Evolutionary conservation across 2,888 invertebrate genomes (phyloP), one percentile per base, ranked within the genome.

Genomic region (Pyralis farinalis): DNA sequence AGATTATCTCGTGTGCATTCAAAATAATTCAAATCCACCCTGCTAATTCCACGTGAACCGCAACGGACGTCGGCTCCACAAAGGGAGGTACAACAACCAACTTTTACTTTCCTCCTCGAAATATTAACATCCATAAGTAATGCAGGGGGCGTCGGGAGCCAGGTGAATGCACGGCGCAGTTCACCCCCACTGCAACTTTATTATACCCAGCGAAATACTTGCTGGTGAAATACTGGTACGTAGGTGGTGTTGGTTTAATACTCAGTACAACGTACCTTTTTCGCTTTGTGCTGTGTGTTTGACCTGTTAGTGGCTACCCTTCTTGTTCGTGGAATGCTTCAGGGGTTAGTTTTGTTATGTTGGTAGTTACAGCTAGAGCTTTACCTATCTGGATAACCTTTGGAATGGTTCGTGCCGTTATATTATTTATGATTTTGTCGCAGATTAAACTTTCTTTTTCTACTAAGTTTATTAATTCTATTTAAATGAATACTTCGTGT

Each of bases 121-220:
- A 83, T 84, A 82, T 85, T 84, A 82, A 82, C 76, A 81, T 85
- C 81, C 85, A 85, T 84, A 82, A 84, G 73, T 76, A 74, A 75
- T 65, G 69, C 64, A 55, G 54, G 56, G 44, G 48, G 47, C 46
- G 51, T 55, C 43, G 45, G 51, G 55, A 41, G 55, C 53, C 56
- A 69, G 77, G 75, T 79, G 76, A 78, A 78, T 77, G 76, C 74
- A 76, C 69, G 62, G 50, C 59, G 44, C 49, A 33, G 31, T 37
- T 4, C 31, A 22, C 42, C 32, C 31, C 31, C 11, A 5, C 12
- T 31, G 31, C 31, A 31, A 12, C 31, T 31, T 12, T 31, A 30
- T 30, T 30, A 30, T 27, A 10, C 6, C 29, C 10, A 31, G 31
- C 12, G 29, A 31, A 31, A 31, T 12, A 31, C 31, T 7, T 20